A percentile compares a stretch with the other conserved stretches of the same genome.
These are phyloP conservation scores for Orthonevra nobilis DNA, from an alignment of 2,888 invertebrate species.

Conservation along the genomic window DNA sequence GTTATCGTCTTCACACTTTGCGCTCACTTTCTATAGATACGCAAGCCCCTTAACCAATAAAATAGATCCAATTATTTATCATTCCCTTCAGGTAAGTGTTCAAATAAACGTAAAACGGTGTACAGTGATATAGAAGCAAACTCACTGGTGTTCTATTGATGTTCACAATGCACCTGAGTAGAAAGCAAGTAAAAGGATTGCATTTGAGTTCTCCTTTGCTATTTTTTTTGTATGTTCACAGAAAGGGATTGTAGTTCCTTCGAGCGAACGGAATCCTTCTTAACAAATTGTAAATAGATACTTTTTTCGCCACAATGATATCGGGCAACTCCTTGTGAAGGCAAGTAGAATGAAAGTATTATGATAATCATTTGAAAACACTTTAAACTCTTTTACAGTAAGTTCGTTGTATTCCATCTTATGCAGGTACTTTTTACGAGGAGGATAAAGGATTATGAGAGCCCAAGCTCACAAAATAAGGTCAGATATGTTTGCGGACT, in stretches of 20 bases:
- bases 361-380: constrained; percentile 1
- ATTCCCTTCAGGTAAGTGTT: constrained; percentile 30
- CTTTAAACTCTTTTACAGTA: no score
- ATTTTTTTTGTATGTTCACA: no score
- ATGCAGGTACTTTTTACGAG: no score
- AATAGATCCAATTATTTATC: constrained; percentile 32
- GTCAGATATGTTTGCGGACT: no score
- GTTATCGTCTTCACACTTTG: not conserved
- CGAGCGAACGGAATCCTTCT: constrained; percentile 3
- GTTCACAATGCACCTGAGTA: constrained; percentile 6
- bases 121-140: constrained; percentile 27
- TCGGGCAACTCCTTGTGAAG: not conserved
- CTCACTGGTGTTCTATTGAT: constrained; percentile 17
- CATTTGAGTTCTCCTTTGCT: no score
- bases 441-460: no score
- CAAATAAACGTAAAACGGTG: not conserved
- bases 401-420: no score
- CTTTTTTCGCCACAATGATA: not conserved
- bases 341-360: not conserved
- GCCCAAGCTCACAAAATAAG: no score
- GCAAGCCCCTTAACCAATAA: constrained; percentile 9
- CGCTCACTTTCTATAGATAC: constrained; percentile 4
- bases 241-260: constrained; percentile 5
- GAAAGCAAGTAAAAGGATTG: not conserved
- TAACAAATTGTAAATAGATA: constrained; percentile 35